Evolutionary conservation across 2,797 vertebrate species (phyloP).

Genomic region (Kryptolebias ocellatus): DNA sequence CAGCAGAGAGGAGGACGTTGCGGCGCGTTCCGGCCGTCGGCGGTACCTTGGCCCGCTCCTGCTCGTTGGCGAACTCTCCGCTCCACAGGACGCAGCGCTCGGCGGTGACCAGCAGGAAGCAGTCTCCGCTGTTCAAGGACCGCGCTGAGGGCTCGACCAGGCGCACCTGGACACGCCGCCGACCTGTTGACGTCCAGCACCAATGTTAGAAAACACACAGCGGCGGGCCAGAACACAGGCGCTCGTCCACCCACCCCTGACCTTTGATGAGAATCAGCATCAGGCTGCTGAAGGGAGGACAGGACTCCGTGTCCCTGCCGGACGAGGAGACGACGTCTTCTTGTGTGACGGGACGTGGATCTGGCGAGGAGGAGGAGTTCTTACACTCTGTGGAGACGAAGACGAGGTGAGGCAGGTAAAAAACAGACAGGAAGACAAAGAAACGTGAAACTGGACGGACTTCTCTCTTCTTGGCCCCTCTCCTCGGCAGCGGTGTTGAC

Average conservation of each 20-base stretch:
- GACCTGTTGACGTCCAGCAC: conserved; percentile 67
- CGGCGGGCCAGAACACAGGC: neutral
- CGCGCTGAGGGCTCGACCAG: conserved; percentile 76
- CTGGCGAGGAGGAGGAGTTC: conserved; percentile 57
- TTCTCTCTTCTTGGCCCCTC: conserved; percentile 64
- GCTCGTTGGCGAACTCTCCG: conserved; percentile 79
- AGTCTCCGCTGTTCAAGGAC: conserved; percentile 85
- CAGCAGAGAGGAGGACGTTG: too few relatives aligned
- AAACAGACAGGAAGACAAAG: neutral
- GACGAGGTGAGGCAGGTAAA: neutral
- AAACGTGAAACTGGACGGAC: conserved; percentile 51
- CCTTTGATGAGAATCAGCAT: conserved; percentile 87
- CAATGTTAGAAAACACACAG: conserved; percentile 23
- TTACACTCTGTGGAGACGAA: conserved; percentile 68
- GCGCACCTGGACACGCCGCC: conserved; percentile 81
- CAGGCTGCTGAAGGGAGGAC: conserved; percentile 74
- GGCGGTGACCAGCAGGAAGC: conserved; percentile 81
- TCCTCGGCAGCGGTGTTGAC: conserved; percentile 65
- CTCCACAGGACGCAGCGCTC: conserved; percentile 82
- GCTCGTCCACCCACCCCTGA: conserved; percentile 41
- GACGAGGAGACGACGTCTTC: conserved; percentile 46
- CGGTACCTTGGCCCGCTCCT: conserved; percentile 82
- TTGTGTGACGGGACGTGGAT: conserved; percentile 32
- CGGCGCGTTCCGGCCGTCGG: neutral
- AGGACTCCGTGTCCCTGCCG: conserved; percentile 38